These are phyloP conservation scores for Myrmophylax atrothorax DNA, from an alignment of 2,113 vertebrate genomes.

Conservation along the genomic window DNA sequence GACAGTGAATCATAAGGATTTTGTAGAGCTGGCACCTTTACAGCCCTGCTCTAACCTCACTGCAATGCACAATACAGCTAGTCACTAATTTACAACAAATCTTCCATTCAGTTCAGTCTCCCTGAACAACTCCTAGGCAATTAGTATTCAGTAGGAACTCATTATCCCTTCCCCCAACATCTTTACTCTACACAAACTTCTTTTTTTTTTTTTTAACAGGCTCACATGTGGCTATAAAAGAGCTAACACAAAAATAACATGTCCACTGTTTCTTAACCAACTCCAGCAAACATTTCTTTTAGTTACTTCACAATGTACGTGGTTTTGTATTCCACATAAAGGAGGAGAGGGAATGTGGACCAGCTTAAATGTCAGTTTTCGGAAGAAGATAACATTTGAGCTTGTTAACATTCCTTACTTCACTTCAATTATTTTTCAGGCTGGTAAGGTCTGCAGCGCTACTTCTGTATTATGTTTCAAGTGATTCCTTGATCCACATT, in stretches of 20 bases:
- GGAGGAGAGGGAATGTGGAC: not conserved
- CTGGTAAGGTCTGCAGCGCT: slow-evolving; percentile 26
- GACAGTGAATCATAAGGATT: slow-evolving; percentile 44
- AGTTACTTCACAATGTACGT: not conserved
- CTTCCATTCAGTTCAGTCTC: slow-evolving; percentile 75
- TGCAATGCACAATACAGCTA: slow-evolving; percentile 66
- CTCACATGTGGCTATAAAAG: slow-evolving; percentile 38
- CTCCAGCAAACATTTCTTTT: slow-evolving; percentile 35
- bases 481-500: slow-evolving; percentile 58
- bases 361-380: slow-evolving; percentile 74
- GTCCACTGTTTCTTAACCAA: slow-evolving; percentile 3
- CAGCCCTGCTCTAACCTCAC: slow-evolving; percentile 59
- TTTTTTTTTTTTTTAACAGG: slow-evolving; percentile 2
- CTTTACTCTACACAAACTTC: slow-evolving; percentile 60
- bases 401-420: slow-evolving; percentile 81
- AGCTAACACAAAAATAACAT: slow-evolving; percentile 48
- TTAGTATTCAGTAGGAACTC: slow-evolving; percentile 79
- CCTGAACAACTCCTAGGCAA: slow-evolving; percentile 75
- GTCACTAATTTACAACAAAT: slow-evolving; percentile 79
- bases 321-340: slow-evolving; percentile 41
- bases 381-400: slow-evolving; percentile 70
- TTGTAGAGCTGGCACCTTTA: slow-evolving; percentile 69
- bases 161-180: slow-evolving; percentile 73
- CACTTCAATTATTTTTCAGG: slow-evolving; percentile 74
- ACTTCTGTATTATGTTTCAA: slow-evolving; percentile 66